Conservation (phyloP, 2,797 vertebrate genomes). For the Mus caroli region DNA sequence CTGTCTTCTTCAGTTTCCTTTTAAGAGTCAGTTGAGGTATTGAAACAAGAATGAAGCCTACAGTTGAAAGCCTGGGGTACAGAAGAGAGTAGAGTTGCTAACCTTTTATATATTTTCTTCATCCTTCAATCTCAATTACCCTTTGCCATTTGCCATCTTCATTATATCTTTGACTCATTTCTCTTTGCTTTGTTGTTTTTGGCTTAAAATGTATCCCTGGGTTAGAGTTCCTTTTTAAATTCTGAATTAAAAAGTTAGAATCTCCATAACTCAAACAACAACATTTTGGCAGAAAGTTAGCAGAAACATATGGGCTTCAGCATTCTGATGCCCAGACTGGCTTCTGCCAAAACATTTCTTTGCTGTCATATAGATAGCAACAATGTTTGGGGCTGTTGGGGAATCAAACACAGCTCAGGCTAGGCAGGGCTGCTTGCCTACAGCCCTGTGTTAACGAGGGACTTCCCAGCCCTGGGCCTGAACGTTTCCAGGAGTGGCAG, state of each 20-base stretch:
- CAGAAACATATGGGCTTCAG: constrained; percentile 83
- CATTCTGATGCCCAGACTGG: constrained; percentile 84
- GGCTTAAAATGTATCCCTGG: constrained; percentile 64
- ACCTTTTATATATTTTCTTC: not conserved
- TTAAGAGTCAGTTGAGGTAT: not conserved
- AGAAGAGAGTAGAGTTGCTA: not conserved
- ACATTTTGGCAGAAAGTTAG: constrained; percentile 84
- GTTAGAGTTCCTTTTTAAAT: constrained; percentile 71
- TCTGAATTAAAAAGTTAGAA: constrained; percentile 80
- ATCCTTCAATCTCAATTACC: not conserved
- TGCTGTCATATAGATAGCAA: constrained; percentile 81
- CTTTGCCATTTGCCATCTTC: constrained; percentile 13
- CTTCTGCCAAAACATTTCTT: constrained; percentile 84
- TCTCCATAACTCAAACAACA: constrained; percentile 77
- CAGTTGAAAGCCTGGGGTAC: not conserved
- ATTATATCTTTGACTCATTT: constrained; percentile 54
- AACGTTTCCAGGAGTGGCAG: not conserved
- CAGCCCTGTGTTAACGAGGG: not conserved
- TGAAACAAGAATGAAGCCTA: not conserved
- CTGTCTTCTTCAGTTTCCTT: not conserved
- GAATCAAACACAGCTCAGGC: constrained; percentile 75
- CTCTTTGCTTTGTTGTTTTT: constrained; percentile 36
- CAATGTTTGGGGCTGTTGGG: constrained; percentile 82
- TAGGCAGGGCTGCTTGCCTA: constrained; percentile 14
- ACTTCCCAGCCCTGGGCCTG: not conserved